Evolutionary conservation across 2,113 vertebrate genomes (phyloP).

Genomic region (Halichoeres trimaculatus): DNA sequence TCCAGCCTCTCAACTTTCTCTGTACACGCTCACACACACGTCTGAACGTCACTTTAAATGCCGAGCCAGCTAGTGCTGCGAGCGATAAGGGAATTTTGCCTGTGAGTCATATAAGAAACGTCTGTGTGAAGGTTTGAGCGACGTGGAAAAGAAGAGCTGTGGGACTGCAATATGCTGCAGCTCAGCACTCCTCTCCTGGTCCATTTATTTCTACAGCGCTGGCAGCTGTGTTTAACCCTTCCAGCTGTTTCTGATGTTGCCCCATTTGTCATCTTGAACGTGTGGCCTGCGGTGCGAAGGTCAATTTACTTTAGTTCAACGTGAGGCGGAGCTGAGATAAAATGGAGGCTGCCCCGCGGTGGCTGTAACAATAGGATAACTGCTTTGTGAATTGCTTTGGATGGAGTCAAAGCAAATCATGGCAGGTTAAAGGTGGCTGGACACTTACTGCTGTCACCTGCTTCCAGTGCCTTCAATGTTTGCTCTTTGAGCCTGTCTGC

Average conservation of each 20-base stretch:
- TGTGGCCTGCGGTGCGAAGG: constrained; percentile 27
- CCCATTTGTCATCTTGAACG: constrained; percentile 54
- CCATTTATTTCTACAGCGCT: constrained; percentile 50
- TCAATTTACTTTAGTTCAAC: constrained; percentile 47
- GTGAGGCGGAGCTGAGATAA: constrained; percentile 35
- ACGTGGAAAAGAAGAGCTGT: constrained; percentile 51
- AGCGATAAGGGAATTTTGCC: constrained; percentile 72
- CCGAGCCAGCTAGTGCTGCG: constrained; percentile 57
- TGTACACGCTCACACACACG: constrained; percentile 37
- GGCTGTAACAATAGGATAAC: constrained; percentile 20
- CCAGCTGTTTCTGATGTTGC: constrained; percentile 27
- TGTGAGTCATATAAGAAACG: constrained; percentile 68
- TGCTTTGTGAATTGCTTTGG: constrained; percentile 27
- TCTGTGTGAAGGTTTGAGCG: constrained; percentile 59
- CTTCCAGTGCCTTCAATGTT: constrained; percentile 52
- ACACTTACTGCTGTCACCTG: constrained; percentile 50
- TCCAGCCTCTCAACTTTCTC: constrained; percentile 48
- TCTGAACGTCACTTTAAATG: constrained; percentile 61
- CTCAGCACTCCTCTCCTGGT: constrained; percentile 52
- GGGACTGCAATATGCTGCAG: constrained; percentile 54
- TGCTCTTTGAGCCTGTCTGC: constrained; percentile 68
- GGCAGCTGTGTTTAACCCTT: constrained; percentile 65
- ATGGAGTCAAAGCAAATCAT: constrained; percentile 38
- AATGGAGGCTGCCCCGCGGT: constrained; percentile 43
- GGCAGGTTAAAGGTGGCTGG: constrained; percentile 15